Evolutionary conservation across 2,888 invertebrate genomes (phyloP), one percentile per base, ranked within the genome.

Genomic region (Ophion costatus): DNA sequence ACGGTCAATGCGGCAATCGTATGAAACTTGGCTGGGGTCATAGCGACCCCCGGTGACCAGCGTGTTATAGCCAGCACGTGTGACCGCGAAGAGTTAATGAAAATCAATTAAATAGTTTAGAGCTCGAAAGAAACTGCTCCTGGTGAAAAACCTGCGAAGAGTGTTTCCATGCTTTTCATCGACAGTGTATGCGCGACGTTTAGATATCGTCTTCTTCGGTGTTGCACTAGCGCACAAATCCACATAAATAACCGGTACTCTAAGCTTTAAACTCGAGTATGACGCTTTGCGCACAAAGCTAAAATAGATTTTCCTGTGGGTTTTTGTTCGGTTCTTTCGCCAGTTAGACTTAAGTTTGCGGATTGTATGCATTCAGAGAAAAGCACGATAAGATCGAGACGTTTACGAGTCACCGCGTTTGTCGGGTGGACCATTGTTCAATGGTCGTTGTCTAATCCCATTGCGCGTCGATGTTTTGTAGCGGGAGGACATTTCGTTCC

Each of bases 401-500:
- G 29, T 29, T 29, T 57, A n/a, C n/a, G n/a, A 38, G 20, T 69
- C 59, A 42, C 38, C 24, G 59, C 38, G 61, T 76, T 57, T 66
- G 42, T 70, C 57, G 22, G 22, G 64, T 42, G 29, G 57, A 63
- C 79, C 11, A n/a, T 78, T 80, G 20, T 73, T 61, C 20, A 56
- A 69, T 17, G n/a, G 57, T 51, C 61, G 59, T 78, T 66, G 45
- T 77, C 64, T 73, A 71, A 22, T 64, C 63, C 63, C 17, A 66
- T 74, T 79, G 74, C 59, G 10, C 22, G 2, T 33, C 57, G 22
- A 61, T 79, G 61, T 82, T 79, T 87, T 86, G 71, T 89, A 93
- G 93, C 90, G 90, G 57, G 93, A 94, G 57, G 93, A 94, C 73
- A 87, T 91, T 87, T 89, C 93, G 84, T 95, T 96, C 78, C 96